Percentiles rank a stretch among this genome's conserved stretches.
Conservation (phyloP, 2,797 vertebrate species). For the Microtus agrestis region DNA sequence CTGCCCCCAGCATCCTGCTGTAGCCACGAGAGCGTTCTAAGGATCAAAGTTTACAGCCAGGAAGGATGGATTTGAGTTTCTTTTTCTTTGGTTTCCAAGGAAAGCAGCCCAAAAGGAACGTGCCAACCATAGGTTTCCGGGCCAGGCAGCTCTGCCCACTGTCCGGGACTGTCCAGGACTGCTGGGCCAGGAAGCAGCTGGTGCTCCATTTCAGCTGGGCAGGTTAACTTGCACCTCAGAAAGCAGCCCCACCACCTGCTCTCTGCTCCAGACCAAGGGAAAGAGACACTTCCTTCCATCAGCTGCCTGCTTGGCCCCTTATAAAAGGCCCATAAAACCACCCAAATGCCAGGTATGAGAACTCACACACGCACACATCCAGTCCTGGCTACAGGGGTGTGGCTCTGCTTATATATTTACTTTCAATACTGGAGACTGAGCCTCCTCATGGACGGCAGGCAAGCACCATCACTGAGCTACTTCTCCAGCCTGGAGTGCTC, state of each 20-base stretch:
- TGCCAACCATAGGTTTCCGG: neutral
- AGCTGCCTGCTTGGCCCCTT: too few species aligned
- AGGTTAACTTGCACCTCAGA: neutral
- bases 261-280: neutral
- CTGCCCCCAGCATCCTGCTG: neutral
- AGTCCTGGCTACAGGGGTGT: neutral
- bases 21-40: neutral
- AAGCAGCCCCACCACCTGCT: neutral
- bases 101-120: neutral
- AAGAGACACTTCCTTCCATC: neutral
- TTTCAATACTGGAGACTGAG: too few species aligned
- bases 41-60: neutral
- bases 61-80: neutral
- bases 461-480: neutral
- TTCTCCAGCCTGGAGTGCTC: neutral
- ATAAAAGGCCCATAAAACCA: neutral
- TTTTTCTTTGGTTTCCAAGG: neutral
- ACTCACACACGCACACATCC: neutral
- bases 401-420: neutral
- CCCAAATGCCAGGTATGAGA: neutral
- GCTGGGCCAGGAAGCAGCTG: fast-evolving
- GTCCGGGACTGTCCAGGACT: fast-evolving
- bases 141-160: neutral
- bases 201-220: too few species aligned
- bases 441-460: neutral